phyloP scores from a whole-genome alignment of 2,797 vertebrate genomes.

The Anabas testudineus region DNA sequence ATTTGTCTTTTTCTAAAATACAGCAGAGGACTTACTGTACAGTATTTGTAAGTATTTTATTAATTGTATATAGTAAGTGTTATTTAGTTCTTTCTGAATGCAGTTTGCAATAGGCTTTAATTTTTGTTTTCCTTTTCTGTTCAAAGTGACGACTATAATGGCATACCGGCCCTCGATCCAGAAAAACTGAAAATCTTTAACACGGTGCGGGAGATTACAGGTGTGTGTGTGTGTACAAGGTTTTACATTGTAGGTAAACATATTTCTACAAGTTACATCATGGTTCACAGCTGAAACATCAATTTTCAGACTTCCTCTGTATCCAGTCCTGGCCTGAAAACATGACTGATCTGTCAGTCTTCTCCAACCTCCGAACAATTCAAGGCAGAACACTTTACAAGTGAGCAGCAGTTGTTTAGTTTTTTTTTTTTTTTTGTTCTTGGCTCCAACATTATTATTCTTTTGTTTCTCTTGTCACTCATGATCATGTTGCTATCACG shows the following conservation, averaged over 20 bases:
- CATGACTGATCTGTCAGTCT: slow-evolving; percentile 86
- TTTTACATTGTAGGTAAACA: background rate
- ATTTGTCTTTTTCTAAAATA: no score
- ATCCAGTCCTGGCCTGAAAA: slow-evolving; percentile 90
- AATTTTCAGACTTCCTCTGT: slow-evolving; percentile 88
- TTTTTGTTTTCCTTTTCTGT: background rate
- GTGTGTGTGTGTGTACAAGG: slow-evolving; percentile 66
- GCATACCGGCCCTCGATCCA: slow-evolving; percentile 89
- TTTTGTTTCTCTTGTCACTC: slow-evolving; percentile 8
- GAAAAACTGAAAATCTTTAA: slow-evolving; percentile 93
- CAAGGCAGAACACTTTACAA: slow-evolving; percentile 81
- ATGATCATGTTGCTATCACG: background rate
- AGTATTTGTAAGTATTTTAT: no score
- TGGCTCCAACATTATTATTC: background rate
- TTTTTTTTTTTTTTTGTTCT: slow-evolving; percentile 1
- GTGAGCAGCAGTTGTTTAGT: slow-evolving; percentile 66
- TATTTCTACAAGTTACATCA: background rate
- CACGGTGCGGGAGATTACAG: slow-evolving; percentile 94
- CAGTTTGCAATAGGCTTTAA: background rate
- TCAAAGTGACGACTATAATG: slow-evolving; percentile 81
- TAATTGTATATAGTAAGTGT: background rate
- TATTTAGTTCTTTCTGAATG: background rate
- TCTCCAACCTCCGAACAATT: slow-evolving; percentile 86
- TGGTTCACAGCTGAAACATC: slow-evolving; percentile 53
- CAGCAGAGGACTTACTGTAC: background rate